Base-by-base conservation (phyloP, 2,797 vertebrate genomes). In the Catharus ustulatus region DNA sequence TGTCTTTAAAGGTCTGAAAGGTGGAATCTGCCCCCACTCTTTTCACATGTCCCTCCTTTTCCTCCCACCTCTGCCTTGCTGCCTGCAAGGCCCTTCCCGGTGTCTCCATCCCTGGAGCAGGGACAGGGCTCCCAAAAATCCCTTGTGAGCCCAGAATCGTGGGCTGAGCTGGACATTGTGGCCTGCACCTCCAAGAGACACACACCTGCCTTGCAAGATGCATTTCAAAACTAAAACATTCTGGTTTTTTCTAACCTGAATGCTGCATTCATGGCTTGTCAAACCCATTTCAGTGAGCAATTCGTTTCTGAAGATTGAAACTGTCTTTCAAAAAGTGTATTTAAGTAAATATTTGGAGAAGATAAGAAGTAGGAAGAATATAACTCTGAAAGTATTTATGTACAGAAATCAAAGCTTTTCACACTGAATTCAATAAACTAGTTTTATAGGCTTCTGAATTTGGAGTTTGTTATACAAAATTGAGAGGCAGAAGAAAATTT, bases 321-420 rank as follows among this genome's bases (percentile, higher is more conserved):
- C 15, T 26, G 5, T 32, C 66, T 81, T 93, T 69, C 3, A 3
- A 49, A 88, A 87, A 42, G 27, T 20, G 13, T 32, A 18, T 62
- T 90, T 73, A 74, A 92, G 73, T 82, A 95, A 79, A 76, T 76
- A 82, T 46, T 87, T 89, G 45, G 29, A 66, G 80, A 91, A 67
- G 36, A 23, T 63, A 72, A 78, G 42, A 58, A 30, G n/a, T 7
- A 68, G 23, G 67, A 81, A 66, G 61, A 77, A 49, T 21, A 24
- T 27, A 54, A 34, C 79, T 79, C 51, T 73, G 27, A 9, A 77
- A 79, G 57, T 51, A 51, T 81, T 93, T 94, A 42, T 57, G 66
- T 64, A 34, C 13, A n/a, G 52, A 79, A 93, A 63, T 51, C 63
- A 86, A 74, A 83, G 15, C 13, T 84, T 95, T 93, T 86, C 77